phyloP scores from a whole-genome alignment of 2,113 vertebrate species.

The Tragulus kanchil region DNA sequence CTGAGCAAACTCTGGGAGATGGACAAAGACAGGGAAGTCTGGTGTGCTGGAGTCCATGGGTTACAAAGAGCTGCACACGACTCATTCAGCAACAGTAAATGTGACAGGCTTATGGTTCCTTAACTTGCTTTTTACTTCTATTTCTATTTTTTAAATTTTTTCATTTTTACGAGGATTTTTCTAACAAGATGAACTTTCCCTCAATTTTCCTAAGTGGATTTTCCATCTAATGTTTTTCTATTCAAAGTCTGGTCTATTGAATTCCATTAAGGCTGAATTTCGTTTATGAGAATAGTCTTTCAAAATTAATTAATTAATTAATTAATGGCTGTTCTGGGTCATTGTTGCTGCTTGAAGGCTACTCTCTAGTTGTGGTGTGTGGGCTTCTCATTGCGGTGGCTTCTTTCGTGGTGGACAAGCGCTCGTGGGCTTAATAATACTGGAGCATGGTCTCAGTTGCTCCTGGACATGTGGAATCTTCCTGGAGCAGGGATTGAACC shows the following conservation, averaged over 20 bases:
- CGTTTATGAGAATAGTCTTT: background rate
- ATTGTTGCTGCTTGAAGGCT: background rate
- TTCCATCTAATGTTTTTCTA: slow-evolving; percentile 7
- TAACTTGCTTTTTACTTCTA: background rate
- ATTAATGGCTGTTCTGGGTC: background rate
- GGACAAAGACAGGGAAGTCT: background rate
- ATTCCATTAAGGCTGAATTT: background rate
- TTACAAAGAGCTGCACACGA: background rate
- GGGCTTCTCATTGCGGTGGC: background rate
- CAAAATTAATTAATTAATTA: background rate
- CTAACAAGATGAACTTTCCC: background rate
- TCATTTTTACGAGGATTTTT: slow-evolving; percentile 22
- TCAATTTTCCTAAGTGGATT: background rate
- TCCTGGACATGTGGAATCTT: background rate
- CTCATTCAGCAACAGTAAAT: background rate
- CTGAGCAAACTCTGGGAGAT: background rate
- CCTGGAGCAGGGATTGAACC: background rate
- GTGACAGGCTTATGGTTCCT: background rate
- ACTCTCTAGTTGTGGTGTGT: background rate
- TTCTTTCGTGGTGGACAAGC: background rate
- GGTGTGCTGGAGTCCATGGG: background rate
- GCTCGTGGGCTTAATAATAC: background rate
- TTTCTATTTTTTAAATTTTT: background rate
- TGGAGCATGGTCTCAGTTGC: background rate
- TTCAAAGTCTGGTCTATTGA: background rate